These are phyloP conservation scores for Limnodromus scolopaceus DNA, from an alignment of 2,797 vertebrate genomes.

Conservation along the genomic window DNA sequence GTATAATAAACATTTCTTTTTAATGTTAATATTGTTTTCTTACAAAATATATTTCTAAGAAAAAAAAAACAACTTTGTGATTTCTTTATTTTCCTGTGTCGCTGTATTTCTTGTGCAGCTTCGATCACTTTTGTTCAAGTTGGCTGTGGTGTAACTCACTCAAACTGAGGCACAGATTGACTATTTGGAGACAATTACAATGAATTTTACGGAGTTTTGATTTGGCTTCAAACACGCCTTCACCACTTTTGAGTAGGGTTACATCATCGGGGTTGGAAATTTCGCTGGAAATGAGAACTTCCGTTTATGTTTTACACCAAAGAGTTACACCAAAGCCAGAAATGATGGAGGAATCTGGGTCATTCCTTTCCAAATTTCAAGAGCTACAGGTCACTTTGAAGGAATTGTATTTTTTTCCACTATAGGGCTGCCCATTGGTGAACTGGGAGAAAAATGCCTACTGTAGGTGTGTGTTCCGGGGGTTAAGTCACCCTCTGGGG, in stretches of 20 bases:
- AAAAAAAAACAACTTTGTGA: slow-evolving; percentile 38
- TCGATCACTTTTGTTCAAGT: background rate
- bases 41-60: slow-evolving; percentile 80
- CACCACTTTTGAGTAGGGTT: background rate
- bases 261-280: background rate
- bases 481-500: background rate
- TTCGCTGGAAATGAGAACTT: background rate
- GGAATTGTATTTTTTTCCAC: background rate
- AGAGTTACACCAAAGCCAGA: background rate
- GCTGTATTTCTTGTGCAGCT: background rate
- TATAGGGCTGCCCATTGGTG: background rate
- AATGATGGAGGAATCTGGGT: background rate
- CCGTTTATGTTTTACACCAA: background rate
- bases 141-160: background rate
- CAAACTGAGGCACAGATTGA: background rate
- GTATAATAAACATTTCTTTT: slow-evolving; percentile 75
- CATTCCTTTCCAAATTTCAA: background rate
- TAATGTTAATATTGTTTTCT: slow-evolving; percentile 75
- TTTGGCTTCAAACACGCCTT: background rate
- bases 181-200: background rate
- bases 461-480: background rate
- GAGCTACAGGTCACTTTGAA: background rate
- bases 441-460: background rate
- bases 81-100: slow-evolving; percentile 13
- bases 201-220: background rate